phyloP scores from a whole-genome alignment of 2,113 vertebrate species.

The Nansenia antarctica region DNA sequence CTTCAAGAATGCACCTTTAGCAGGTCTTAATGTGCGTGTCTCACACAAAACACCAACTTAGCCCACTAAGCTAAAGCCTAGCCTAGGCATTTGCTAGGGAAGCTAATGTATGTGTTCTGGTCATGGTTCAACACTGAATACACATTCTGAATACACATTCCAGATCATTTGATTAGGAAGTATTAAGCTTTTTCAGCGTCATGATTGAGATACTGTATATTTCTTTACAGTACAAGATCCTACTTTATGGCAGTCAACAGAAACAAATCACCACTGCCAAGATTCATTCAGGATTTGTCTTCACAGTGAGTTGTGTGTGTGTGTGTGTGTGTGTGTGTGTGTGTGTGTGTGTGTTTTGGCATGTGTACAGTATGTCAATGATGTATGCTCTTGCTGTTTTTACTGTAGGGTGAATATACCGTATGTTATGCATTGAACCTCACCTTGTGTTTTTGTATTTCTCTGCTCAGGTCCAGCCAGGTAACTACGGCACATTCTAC shows the following conservation, averaged over 20 bases:
- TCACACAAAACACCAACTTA: too few species aligned
- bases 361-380: too few species aligned
- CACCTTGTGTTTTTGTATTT: not conserved
- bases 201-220: not conserved
- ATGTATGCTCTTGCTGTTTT: not conserved
- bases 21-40: too few species aligned
- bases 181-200: not conserved
- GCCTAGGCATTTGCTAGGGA: too few species aligned
- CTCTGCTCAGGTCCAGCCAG: constrained; percentile 75
- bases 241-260: constrained; percentile 84
- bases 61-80: too few species aligned
- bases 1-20: too few species aligned
- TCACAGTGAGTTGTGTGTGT: constrained; percentile 73
- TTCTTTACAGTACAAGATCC: constrained; percentile 80
- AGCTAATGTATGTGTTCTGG: too few species aligned
- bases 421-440: not conserved
- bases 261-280: constrained; percentile 77
- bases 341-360: too few species aligned
- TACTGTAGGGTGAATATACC: not conserved
- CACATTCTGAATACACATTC: not conserved
- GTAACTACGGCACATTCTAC: constrained; percentile 84
- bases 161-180: not conserved
- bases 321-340: too few species aligned
- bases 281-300: constrained; percentile 78
- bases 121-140: not conserved